Evolutionary conservation across 2,888 invertebrate species (phyloP), one percentile per base, ranked within the genome.

Genomic region (Dione juno): DNA sequence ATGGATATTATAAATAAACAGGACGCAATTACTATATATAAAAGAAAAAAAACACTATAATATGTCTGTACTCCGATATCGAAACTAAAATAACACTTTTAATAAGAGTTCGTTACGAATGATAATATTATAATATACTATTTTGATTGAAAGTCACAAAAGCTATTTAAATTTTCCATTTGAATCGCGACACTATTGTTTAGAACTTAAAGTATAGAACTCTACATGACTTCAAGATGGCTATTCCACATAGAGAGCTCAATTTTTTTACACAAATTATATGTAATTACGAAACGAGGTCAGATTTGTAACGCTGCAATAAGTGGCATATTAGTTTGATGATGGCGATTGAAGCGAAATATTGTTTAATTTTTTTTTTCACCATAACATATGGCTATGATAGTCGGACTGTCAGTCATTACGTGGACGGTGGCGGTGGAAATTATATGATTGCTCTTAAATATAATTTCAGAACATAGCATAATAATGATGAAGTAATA

Each of bases 281-380:
- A 63, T 61, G 54, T 70, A 66, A 70, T 70, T 70, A 61, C 67
- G 45, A 40, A 66, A 59, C 61, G 67, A 70, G 70, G 67, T 61
- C 59, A 50, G 59, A 59, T 61, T 68, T 28, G 61, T 45, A 61
- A 68, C 61, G 61, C 41, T 61, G 59, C 35, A 61, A 68, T 68
- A 53, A 59, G 50, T 59, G 58, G 59, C 43, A 10, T 67, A 58
- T 67, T 67, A 67, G 21, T 50, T 59, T 16, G 58, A 67, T 67
- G 61, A 63, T 35, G 53, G 53, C 52, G 41, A 61, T 67, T 43
- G 53, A 61, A 61, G 41, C 43, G 52, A 61, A 68, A 61, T 68
- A 61, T 67, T 67, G 61, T 43, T 61, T 48, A 37, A 50, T 57
- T 37, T 58, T 35, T 66, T 57, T 28, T 57, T n/a, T 57, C 37